phyloP scores from a whole-genome alignment of 2,888 invertebrate genomes.

The Strigamia crassipes region DNA sequence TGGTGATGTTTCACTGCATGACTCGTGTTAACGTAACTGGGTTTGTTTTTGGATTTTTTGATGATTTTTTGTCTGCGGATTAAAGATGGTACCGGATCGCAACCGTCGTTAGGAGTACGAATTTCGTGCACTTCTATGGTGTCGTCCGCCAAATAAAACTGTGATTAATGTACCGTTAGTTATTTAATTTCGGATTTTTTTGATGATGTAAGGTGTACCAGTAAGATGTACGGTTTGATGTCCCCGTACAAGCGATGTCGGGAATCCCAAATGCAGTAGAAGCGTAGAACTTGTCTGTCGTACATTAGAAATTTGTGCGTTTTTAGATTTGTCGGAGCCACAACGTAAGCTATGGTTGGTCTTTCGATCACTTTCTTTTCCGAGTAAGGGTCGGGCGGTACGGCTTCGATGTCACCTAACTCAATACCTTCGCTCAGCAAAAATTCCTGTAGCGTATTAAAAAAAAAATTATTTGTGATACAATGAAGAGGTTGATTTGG shows the following conservation, averaged over 20 bases:
- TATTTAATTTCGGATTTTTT: neutral
- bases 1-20: too few species aligned
- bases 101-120: constrained; percentile 72
- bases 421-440: constrained; percentile 81
- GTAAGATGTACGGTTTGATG: constrained; percentile 64
- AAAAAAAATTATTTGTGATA: too few species aligned
- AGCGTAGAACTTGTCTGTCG: constrained; percentile 74
- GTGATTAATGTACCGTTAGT: constrained; percentile 58
- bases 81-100: constrained; percentile 75
- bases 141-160: constrained; percentile 81
- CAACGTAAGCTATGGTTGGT: neutral
- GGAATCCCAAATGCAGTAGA: constrained; percentile 63
- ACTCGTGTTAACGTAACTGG: constrained; percentile 19
- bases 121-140: constrained; percentile 77
- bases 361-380: constrained; percentile 54
- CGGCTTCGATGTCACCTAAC: constrained; percentile 69
- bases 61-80: constrained; percentile 77
- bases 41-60: constrained; percentile 59
- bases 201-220: neutral
- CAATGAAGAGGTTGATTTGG: too few species aligned
- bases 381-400: constrained; percentile 73
- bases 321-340: constrained; percentile 60
- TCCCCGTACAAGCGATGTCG: constrained; percentile 60
- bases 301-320: constrained; percentile 74
- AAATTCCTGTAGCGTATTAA: too few species aligned